phyloP scores from a whole-genome alignment of 2,888 invertebrate species.

The Drosophila fulvimacula region DNA sequence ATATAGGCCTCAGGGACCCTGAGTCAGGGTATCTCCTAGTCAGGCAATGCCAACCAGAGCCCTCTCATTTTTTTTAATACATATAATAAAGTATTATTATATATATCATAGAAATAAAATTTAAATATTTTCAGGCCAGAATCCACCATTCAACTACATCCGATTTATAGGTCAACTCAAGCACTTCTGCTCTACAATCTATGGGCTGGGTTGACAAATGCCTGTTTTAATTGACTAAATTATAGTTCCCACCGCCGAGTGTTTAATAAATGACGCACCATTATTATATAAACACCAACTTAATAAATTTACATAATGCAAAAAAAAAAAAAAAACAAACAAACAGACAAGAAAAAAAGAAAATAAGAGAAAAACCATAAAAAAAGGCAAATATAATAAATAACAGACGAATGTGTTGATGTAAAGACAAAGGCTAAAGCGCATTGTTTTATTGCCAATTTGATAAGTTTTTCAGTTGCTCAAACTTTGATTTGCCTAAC shows the following conservation, averaged over 20 bases:
- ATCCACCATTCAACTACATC: not conserved
- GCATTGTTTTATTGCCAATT: constrained; percentile 57
- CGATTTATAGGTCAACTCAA: not conserved
- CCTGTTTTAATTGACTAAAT: not conserved
- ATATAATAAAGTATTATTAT: too few relatives aligned
- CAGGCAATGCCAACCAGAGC: too few relatives aligned
- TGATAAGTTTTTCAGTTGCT: constrained; percentile 47
- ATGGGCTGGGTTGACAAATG: not conserved
- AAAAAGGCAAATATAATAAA: constrained; percentile 23
- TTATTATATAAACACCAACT: constrained; percentile 15
- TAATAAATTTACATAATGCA: constrained; percentile 36
- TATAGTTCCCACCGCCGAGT: not conserved
- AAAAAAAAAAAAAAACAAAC: too few relatives aligned
- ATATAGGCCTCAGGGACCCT: too few relatives aligned
- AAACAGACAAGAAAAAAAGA: too few relatives aligned
- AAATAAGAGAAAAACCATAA: constrained; percentile 5
- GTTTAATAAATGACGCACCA: not conserved
- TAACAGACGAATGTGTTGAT: constrained; percentile 20
- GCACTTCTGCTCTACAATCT: not conserved
- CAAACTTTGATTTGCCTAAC: constrained; percentile 56
- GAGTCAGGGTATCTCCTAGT: too few relatives aligned
- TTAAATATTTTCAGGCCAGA: not conserved
- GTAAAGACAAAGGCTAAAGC: constrained; percentile 19
- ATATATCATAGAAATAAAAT: not conserved
- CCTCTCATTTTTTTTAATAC: too few relatives aligned